Evolutionary conservation across 1,140 invertebrate species (phyloP).

Genomic region (Drosophila bocqueti): DNA sequence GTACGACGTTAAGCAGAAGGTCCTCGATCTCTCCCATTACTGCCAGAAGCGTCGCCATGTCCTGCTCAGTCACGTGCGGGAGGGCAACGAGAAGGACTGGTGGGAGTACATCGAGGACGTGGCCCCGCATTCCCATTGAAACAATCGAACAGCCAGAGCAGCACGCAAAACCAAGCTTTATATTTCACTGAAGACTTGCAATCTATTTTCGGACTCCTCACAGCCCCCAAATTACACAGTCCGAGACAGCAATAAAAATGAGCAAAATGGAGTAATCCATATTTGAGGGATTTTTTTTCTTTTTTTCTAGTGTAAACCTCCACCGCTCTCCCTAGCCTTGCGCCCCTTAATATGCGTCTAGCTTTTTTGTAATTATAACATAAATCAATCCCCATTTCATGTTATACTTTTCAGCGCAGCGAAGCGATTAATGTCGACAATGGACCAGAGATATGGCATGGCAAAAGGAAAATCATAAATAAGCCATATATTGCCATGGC

Average conservation of each 20-base stretch:
- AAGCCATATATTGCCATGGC: conserved; percentile 72
- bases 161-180: background rate
- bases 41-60: conserved; percentile 98
- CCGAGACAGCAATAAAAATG: conserved; percentile 28
- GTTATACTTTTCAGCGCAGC: conserved; percentile 77
- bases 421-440: conserved; percentile 81
- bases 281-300: background rate
- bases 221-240: conserved; percentile 47
- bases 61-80: conserved; percentile 97
- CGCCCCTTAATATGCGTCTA: conserved; percentile 11
- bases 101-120: conserved; percentile 94
- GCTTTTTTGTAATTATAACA: conserved; percentile 76
- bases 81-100: conserved; percentile 99
- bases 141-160: background rate
- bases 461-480: conserved; percentile 80
- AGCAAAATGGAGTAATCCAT: background rate
- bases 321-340: background rate
- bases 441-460: conserved; percentile 76
- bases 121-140: background rate
- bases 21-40: conserved; percentile 96
- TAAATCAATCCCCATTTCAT: conserved; percentile 79
- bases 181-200: conserved; percentile 66
- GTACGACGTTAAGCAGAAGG: conserved; percentile 99
- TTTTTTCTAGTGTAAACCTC: background rate
- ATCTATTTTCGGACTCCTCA: conserved; percentile 23